Conservation (phyloP, 2,797 vertebrate genomes). For the Anguilla marmorata region DNA sequence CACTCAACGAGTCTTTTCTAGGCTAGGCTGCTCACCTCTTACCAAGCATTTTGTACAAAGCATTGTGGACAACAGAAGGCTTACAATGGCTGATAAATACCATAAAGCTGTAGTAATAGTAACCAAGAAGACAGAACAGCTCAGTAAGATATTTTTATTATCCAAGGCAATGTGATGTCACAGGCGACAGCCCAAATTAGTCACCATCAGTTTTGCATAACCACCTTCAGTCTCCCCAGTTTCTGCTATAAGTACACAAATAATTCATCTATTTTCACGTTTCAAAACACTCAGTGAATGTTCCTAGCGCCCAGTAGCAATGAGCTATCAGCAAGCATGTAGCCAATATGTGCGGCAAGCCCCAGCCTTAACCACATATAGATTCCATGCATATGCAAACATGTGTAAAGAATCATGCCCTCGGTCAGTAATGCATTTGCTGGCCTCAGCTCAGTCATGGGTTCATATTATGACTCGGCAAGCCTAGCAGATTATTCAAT, state of each 20-base stretch:
- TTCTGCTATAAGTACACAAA: background rate
- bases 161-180: background rate
- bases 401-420: conserved; percentile 8
- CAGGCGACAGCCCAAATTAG: background rate
- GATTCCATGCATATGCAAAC: background rate
- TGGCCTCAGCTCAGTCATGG: conserved; percentile 5
- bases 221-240: background rate
- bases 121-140: background rate
- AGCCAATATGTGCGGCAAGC: background rate
- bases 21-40: background rate
- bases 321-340: background rate
- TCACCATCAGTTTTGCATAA: background rate
- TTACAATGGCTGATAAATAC: background rate
- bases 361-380: background rate
- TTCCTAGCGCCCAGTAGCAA: background rate
- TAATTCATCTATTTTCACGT: background rate
- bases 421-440: background rate
- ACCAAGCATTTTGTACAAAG: too few relatives aligned
- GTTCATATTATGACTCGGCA: conserved; percentile 21
- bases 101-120: background rate
- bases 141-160: background rate
- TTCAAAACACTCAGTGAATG: background rate
- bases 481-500: conserved; percentile 5
- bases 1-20: background rate
- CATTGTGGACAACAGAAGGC: background rate